These are phyloP conservation scores for Pristiophorus japonicus DNA, from an alignment of 2,113 vertebrate genomes.

Conservation along the genomic window DNA sequence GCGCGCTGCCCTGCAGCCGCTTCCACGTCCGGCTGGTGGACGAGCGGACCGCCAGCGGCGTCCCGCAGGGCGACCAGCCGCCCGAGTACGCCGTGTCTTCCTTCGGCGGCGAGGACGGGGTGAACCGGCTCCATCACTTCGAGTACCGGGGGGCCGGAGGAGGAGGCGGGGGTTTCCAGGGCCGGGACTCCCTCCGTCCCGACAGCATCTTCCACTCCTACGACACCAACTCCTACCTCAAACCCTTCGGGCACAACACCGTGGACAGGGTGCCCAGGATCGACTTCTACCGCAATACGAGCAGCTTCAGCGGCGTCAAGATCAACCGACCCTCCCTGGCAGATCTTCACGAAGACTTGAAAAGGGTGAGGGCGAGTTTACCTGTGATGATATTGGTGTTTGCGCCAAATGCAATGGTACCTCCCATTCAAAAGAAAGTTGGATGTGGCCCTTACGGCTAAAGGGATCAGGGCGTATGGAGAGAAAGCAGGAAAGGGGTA, in stretches of 20 bases:
- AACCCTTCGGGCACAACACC: constrained; percentile 90
- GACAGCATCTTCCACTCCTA: constrained; percentile 65
- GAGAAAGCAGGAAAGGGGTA: too few relatives aligned
- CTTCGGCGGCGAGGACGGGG: not conserved
- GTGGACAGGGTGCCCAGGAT: constrained; percentile 84
- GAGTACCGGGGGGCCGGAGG: not conserved
- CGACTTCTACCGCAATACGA: constrained; percentile 88
- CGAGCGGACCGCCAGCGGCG: not conserved
- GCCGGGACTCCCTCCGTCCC: constrained; percentile 56
- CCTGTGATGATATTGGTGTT: not conserved
- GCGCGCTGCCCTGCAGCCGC: not conserved
- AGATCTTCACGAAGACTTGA: constrained; percentile 86
- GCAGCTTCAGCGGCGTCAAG: constrained; percentile 82
- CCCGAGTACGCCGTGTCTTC: not conserved
- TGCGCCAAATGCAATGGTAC: too few relatives aligned
- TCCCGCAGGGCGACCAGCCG: not conserved
- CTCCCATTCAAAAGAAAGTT: too few relatives aligned
- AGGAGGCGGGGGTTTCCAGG: not conserved
- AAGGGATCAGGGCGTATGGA: too few relatives aligned
- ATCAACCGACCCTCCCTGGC: constrained; percentile 78
- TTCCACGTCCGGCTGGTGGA: constrained; percentile 14
- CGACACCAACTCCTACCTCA: constrained; percentile 64
- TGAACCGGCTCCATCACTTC: not conserved
- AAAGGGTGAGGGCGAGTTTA: constrained; percentile 69
- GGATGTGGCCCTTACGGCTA: too few relatives aligned